Percentiles rank a stretch among this genome's conserved stretches.
phyloP scores from a whole-genome alignment of 2,888 invertebrate genomes.

The Cephus nigrinus region DNA sequence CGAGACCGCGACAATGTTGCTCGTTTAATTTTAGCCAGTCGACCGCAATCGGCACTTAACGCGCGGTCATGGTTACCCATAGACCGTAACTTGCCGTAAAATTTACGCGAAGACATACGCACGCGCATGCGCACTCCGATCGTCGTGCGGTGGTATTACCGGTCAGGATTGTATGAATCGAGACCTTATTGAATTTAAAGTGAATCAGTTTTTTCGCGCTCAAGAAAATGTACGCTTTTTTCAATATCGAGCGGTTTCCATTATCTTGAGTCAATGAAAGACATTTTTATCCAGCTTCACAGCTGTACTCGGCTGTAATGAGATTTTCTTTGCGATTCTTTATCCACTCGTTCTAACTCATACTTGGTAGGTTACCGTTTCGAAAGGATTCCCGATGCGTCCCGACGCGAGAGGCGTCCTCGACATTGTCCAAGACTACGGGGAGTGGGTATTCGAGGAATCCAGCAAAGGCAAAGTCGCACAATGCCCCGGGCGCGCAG shows the following conservation, averaged over 20 bases:
- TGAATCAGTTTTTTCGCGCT: not conserved
- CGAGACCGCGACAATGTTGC: slow-evolving; percentile 7
- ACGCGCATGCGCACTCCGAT: not conserved
- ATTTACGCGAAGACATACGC: not conserved
- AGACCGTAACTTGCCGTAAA: slow-evolving; percentile 7
- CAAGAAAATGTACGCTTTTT: not conserved
- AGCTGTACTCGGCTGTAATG: not conserved
- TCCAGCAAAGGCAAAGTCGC: not conserved
- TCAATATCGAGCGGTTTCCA: not conserved
- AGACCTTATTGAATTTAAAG: not conserved
- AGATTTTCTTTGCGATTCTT: not conserved
- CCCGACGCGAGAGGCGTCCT: not conserved
- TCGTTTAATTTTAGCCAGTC: slow-evolving; percentile 28
- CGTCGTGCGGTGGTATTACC: not conserved
- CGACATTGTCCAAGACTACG: slow-evolving; percentile 2
- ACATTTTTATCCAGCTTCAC: not conserved
- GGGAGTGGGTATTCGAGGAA: slow-evolving; percentile 27
- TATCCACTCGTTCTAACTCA: not conserved
- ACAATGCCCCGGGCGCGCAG: slow-evolving; percentile 6
- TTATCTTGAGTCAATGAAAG: not conserved
- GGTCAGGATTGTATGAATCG: not conserved
- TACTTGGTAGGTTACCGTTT: not conserved
- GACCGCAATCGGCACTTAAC: slow-evolving; percentile 33
- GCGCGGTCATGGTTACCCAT: slow-evolving; percentile 8
- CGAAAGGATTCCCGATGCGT: not conserved